Percentiles rank a stretch among this genome's conserved stretches.
phyloP scores from a whole-genome alignment of 1,140 invertebrate genomes.

The Euwallacea similis region DNA sequence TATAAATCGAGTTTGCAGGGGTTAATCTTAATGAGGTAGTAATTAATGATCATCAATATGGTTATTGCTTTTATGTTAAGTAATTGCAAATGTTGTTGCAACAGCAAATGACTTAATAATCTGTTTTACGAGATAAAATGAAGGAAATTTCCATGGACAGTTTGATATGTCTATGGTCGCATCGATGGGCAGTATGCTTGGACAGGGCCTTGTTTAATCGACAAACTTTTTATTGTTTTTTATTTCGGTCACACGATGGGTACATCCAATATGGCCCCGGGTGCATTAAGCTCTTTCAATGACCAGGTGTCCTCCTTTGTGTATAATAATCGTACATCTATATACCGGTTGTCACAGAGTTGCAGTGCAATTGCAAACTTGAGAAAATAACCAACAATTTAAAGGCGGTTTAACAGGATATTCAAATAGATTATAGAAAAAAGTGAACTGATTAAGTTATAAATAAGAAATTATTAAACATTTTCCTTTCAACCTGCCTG shows the following conservation, averaged over 20 bases:
- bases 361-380: no score
- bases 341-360: background rate
- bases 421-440: no score
- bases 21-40: background rate
- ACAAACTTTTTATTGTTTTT: constrained; percentile 36
- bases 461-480: no score
- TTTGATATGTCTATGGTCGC: background rate
- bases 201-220: constrained; percentile 24
- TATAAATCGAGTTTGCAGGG: background rate
- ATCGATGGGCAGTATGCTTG: constrained; percentile 10
- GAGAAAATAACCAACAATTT: no score
- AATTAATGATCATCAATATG: background rate
- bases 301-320: constrained; percentile 48
- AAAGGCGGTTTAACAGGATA: no score
- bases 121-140: background rate
- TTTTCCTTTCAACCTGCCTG: no score
- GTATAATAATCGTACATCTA: constrained; percentile 44
- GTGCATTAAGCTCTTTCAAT: constrained; percentile 40
- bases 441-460: no score
- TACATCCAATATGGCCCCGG: constrained; percentile 44
- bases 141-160: background rate
- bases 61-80: background rate
- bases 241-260: constrained; percentile 40
- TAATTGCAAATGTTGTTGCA: background rate
- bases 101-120: background rate